Base-by-base conservation (phyloP, 2,797 vertebrate genomes). In the Tapera naevia region DNA sequence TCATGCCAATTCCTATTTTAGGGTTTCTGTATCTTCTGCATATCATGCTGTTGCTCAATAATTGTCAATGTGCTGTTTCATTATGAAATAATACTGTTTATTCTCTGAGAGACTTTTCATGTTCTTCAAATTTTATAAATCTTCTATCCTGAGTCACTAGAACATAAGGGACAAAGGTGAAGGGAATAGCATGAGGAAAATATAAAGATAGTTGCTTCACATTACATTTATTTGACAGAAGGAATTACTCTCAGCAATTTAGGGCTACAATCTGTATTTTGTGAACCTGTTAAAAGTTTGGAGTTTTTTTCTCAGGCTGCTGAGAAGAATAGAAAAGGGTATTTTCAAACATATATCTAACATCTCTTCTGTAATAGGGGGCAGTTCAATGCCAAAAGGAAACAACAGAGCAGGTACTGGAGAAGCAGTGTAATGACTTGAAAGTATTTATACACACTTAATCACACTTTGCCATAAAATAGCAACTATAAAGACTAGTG, bases 71-170 rank as follows among this genome's bases (percentile, higher is more conserved):
- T 82, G 61, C 37, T 61, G 64, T 81, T 96, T 94, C 91, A 46
- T 94, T 41, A 92, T 91, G 74, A 95, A 94, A 94, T 93, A 93
- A 95, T 91, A 80, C 72, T 93, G 88, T 94, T 95, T 94, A 93
- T 94, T 96, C 80, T 93, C 76, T 85, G 65, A 87, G 48, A 96
- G 57, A 56, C 25, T 93, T 78, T 86, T 64, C 79, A 87, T 85
- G 92, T 80, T 95, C 83, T 95, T 95, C 57, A 89, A 94, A 92
- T 95, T 96, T 95, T 82, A 91, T 95, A 89, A 48, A 93, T 54
- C 46, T 75, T 89, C 65, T 58, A 62, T 35, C 86, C 95, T 95
- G 89, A 96, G 70, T 95, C 94, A 96, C 61, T 57, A 19, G 66
- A 58, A 94, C 72, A 50, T 78, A 54, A 80, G 87, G 75, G 87